Percentiles rank a stretch among this genome's conserved stretches.
phyloP scores from a whole-genome alignment of 2,888 invertebrate genomes.

The Coleophora deauratella region DNA sequence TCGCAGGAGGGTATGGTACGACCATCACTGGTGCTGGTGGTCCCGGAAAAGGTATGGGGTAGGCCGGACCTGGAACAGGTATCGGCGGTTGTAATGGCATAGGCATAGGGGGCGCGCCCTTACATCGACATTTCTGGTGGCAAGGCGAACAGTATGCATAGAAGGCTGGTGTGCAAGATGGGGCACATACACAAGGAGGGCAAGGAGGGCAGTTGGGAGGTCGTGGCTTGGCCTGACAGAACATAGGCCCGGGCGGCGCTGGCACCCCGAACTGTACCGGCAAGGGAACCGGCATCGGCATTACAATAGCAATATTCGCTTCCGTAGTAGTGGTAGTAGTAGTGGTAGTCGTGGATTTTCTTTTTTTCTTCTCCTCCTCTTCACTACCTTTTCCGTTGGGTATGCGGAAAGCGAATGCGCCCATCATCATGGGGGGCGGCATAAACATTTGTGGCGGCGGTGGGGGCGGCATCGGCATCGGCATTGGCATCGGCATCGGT shows the following conservation, averaged over 20 bases:
- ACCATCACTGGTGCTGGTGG: slow-evolving; percentile 18
- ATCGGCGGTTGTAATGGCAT: slow-evolving; percentile 15
- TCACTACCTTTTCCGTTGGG: slow-evolving; percentile 1
- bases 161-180: slow-evolving; percentile 53
- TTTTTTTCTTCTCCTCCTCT: not conserved
- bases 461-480: slow-evolving; percentile 9
- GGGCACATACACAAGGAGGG: slow-evolving; percentile 49
- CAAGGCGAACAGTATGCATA: slow-evolving; percentile 55
- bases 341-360: slow-evolving; percentile 7
- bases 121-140: slow-evolving; percentile 48
- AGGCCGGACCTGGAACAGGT: slow-evolving; percentile 12
- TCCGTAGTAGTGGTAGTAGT: slow-evolving; percentile 17
- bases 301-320: slow-evolving; percentile 14
- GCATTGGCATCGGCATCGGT: slow-evolving; percentile 16
- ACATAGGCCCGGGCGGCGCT: slow-evolving; percentile 4
- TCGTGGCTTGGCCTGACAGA: not conserved
- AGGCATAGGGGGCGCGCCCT: slow-evolving; percentile 14
- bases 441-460: slow-evolving; percentile 17
- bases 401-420: slow-evolving; percentile 9
- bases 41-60: slow-evolving; percentile 15
- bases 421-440: slow-evolving; percentile 16
- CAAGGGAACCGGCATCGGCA: slow-evolving; percentile 26
- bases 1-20: slow-evolving; percentile 16
- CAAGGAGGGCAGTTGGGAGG: slow-evolving; percentile 38
- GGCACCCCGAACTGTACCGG: slow-evolving; percentile 37